Base-by-base conservation (phyloP, 1,140 invertebrate species). In the Cylas formicarius region DNA sequence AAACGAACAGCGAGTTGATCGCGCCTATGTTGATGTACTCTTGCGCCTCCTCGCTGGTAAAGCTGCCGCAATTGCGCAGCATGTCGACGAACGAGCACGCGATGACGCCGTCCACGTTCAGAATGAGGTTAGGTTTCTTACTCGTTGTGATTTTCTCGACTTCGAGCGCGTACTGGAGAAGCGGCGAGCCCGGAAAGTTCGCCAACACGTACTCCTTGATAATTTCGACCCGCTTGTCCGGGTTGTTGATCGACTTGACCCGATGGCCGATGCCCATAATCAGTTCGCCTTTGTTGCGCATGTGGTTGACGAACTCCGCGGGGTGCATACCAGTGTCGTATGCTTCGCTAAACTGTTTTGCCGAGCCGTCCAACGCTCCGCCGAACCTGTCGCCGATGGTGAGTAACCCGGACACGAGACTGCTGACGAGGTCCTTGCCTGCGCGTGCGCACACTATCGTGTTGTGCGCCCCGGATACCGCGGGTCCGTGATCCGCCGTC, bases 371-470 rank as follows among this genome's bases (percentile, higher is more conserved):
- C 31, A 99, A 70, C 9, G 97, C 97, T 22, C 97, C 97, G 36
- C 97, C 97, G 71, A 99, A 99, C 38, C 97, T 77, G 68, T 99
- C 96, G 33, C 96, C 96, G 68, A 99, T 99, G 6, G 97, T 99
- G 3, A 99, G 73, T 10, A 99, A 75, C 19, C 97, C 97, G 52
- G 93, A 97, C 24, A 97, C 90, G 1, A 94, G 67, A 17, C 90
- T 95, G 2, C 95, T 99, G 29, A 99, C 90, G 16, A 99, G 76
- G 77, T 99, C 96, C 73, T 99, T 99, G 13, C 97, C 97, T 31
- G 97, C 97, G 49, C 97, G 71, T 2, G 97, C 95, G 62, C 94
- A 97, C 5, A 99, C 97, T 66, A 99, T 99, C 10, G 96, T 99
- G 67, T 99, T 99, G 66, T 99, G 96, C 0, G 96, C 96, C 11